A percentile compares a stretch with the other conserved stretches of the same genome.
These are phyloP conservation scores for Corythaeola cristata DNA, from an alignment of 2,113 vertebrate genomes.

Conservation along the genomic window DNA sequence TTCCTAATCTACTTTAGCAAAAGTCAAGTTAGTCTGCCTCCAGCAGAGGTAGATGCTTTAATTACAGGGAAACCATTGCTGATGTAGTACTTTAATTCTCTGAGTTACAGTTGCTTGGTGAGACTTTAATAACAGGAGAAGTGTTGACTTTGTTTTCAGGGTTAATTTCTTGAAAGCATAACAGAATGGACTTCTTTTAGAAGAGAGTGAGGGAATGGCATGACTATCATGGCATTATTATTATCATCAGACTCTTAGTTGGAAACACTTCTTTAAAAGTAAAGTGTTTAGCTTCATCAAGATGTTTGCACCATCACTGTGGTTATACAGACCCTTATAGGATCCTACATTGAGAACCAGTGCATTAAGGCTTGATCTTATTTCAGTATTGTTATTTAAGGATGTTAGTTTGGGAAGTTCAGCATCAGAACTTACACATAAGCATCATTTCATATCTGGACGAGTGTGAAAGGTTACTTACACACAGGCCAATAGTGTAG, in stretches of 20 bases:
- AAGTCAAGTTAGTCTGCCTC: not conserved
- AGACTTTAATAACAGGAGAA: not conserved
- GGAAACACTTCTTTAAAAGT: not conserved
- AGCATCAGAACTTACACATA: not conserved
- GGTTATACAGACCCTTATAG: not conserved
- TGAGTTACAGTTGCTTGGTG: not conserved
- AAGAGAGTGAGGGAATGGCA: not conserved
- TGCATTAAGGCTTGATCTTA: not conserved
- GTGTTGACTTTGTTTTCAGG: not conserved
- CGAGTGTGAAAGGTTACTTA: not conserved
- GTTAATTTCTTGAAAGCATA: not conserved
- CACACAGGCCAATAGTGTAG: not conserved
- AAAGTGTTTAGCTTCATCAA: not conserved
- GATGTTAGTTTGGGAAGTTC: not conserved
- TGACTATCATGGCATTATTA: not conserved
- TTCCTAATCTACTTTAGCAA: not conserved
- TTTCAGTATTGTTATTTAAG: not conserved
- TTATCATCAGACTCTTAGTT: not conserved
- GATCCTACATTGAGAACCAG: not conserved
- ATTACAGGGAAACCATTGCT: not conserved
- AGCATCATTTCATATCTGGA: not conserved
- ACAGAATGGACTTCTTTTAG: not conserved
- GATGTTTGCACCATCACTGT: not conserved
- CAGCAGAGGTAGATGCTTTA: not conserved
- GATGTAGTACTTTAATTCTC: not conserved